Percentiles rank a stretch among this genome's conserved stretches.
These are phyloP conservation scores for Platycercus adscitus DNA, from an alignment of 2,113 vertebrate species.

Conservation along the genomic window DNA sequence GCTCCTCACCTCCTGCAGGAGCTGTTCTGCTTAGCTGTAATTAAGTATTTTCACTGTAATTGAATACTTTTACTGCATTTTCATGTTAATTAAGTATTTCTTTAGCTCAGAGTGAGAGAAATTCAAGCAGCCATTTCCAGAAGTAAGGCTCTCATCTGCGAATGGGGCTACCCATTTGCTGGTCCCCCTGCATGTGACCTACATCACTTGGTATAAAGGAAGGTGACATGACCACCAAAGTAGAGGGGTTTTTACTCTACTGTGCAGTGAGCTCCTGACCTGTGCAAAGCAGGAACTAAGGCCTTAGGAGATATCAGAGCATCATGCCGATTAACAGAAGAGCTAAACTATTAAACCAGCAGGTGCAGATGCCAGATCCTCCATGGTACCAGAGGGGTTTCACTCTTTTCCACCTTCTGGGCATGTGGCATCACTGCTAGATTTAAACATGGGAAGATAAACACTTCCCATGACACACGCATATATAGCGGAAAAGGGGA, in stretches of 20 bases:
- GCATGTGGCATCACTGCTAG: background rate
- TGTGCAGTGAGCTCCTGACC: background rate
- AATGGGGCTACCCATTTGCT: background rate
- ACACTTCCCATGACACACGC: rapidly evolving
- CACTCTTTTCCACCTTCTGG: background rate
- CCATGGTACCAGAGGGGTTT: rapidly evolving
- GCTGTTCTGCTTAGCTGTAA: background rate
- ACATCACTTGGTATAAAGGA: background rate
- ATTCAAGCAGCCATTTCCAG: background rate
- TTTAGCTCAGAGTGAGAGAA: background rate
- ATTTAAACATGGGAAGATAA: background rate
- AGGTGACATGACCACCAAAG: background rate
- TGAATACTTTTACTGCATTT: background rate
- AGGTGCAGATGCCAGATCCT: background rate
- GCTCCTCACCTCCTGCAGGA: background rate
- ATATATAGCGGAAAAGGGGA: background rate
- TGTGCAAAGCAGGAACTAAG: background rate
- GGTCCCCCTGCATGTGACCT: no score
- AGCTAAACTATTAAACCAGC: background rate
- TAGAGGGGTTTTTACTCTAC: background rate
- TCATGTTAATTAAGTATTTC: background rate
- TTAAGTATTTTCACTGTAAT: background rate
- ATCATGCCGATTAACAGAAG: rapidly evolving
- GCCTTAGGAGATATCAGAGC: no score
- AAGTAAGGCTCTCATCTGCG: background rate